Percentiles rank a stretch among this genome's conserved stretches.
These are phyloP conservation scores for Cacatua alba DNA, from an alignment of 2,113 vertebrate species.

Conservation along the genomic window DNA sequence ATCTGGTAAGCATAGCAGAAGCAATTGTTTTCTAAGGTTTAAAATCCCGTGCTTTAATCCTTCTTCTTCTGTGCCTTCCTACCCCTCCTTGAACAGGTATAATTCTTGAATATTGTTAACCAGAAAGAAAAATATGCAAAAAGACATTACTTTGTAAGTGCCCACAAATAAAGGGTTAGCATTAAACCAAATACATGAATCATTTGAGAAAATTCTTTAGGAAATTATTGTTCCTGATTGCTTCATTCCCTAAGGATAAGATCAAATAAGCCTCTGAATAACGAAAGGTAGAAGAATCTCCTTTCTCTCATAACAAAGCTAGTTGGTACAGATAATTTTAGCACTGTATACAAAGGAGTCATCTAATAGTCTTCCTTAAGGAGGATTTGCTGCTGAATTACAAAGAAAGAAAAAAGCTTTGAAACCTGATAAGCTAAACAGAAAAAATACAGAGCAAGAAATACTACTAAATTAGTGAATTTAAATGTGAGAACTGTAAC, in stretches of 20 bases:
- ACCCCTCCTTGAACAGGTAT: neutral
- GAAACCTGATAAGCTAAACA: constrained; percentile 9
- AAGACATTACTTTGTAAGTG: neutral
- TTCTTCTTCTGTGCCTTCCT: neutral
- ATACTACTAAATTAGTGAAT: neutral
- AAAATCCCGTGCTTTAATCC: neutral
- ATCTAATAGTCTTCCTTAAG: neutral
- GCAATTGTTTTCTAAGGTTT: neutral
- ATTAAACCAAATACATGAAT: neutral
- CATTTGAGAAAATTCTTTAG: neutral
- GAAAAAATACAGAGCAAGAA: neutral
- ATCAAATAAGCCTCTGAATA: constrained; percentile 36
- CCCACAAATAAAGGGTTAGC: neutral
- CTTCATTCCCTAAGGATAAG: constrained; percentile 37
- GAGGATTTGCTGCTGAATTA: neutral
- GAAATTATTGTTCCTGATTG: constrained; percentile 29
- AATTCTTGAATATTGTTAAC: neutral
- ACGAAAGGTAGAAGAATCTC: neutral
- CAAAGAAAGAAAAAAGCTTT: neutral
- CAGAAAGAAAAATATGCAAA: neutral
- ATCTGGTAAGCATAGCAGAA: neutral
- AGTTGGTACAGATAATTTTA: neutral
- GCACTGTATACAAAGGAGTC: neutral
- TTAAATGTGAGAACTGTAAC: neutral
- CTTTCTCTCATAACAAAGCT: neutral